Base-by-base conservation (phyloP, 2,888 invertebrate genomes). In the Osmoderma eremita region DNA sequence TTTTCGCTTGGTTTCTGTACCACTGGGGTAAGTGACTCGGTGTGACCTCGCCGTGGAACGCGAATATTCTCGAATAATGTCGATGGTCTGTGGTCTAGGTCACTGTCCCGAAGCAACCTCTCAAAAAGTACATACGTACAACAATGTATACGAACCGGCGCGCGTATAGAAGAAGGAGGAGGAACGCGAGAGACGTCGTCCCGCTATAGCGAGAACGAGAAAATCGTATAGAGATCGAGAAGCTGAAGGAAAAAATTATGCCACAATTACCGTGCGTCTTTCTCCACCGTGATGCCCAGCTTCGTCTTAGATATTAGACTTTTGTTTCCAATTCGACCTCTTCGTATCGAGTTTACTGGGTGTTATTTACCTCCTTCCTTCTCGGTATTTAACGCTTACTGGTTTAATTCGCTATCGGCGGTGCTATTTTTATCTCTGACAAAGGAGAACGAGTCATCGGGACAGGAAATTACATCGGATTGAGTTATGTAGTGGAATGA, bases 11-110 rank as follows among this genome's bases (percentile, higher is more conserved):
- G 77, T 81, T 80, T 81, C 79, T 82, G 81, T 81, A 80, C 79
- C 80, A 80, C 73, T 82, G 86, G 86, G 88, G 88, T 88, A 88
- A 87, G 86, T 88, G 88, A 88, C 88, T 88, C 82, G 79, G 75
- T 78, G 79, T 88, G 88, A 88, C 88, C 88, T 81, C 82, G 80
- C 30, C 58, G 76, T 78, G 76, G 75, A 74, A 73, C 74, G 76
- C 78, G 78, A 75, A 77, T 74, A 74, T 71, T 71, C 73, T 73
- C 76, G 77, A 76, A 67, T 49, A 62, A 48, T 51, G 65, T 69
- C 69, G 72, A 71, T 74, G 76, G 75, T 72, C 72, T 72, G 71
- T 66, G 56, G 58, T 58, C 70, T 80, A 75, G 81, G 82, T 81
- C 81, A 81, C 78, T 81, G 81, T 79, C 81, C 81, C 80, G 79